phyloP scores from a whole-genome alignment of 1,140 invertebrate genomes.

The Drosophila ficusphila region DNA sequence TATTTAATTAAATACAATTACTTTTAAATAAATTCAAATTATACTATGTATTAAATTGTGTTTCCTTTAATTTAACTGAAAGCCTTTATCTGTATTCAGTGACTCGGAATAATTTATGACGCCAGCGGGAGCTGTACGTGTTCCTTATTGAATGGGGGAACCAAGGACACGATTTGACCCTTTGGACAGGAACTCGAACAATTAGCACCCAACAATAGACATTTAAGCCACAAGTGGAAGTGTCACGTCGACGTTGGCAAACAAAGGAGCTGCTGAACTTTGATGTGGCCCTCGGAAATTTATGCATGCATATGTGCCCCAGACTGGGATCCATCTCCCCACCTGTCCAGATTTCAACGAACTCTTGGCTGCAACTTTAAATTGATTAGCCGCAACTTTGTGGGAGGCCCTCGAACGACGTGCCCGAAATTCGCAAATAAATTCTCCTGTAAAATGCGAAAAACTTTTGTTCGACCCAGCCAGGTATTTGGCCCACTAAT shows the following conservation, averaged over 20 bases:
- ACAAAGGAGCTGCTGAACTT: conserved; percentile 47
- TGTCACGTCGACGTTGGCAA: conserved; percentile 47
- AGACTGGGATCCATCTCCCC: conserved; percentile 35
- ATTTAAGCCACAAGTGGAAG: conserved; percentile 36
- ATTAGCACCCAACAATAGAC: conserved; percentile 62
- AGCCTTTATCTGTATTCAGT: background rate
- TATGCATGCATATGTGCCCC: conserved; percentile 61
- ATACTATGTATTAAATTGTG: no score
- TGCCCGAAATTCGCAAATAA: conserved; percentile 64
- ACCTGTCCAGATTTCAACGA: conserved; percentile 25
- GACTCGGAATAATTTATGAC: conserved; percentile 39
- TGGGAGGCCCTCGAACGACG: conserved; percentile 25
- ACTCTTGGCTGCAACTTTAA: conserved; percentile 56
- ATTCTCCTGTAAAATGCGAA: conserved; percentile 62
- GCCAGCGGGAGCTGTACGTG: conserved; percentile 50
- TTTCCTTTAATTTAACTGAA: background rate
- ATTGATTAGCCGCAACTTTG: conserved; percentile 68
- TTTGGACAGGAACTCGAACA: conserved; percentile 44
- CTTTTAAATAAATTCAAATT: no score
- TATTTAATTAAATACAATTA: no score
- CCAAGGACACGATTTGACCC: conserved; percentile 40
- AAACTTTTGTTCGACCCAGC: conserved; percentile 43
- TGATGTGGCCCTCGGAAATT: conserved; percentile 53
- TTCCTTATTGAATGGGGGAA: conserved; percentile 60
- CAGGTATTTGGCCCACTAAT: conserved; percentile 56